Percentiles rank a stretch among this genome's conserved stretches.
These are phyloP conservation scores for Drosophila niveifrons DNA, from an alignment of 2,888 invertebrate species.

Conservation along the genomic window DNA sequence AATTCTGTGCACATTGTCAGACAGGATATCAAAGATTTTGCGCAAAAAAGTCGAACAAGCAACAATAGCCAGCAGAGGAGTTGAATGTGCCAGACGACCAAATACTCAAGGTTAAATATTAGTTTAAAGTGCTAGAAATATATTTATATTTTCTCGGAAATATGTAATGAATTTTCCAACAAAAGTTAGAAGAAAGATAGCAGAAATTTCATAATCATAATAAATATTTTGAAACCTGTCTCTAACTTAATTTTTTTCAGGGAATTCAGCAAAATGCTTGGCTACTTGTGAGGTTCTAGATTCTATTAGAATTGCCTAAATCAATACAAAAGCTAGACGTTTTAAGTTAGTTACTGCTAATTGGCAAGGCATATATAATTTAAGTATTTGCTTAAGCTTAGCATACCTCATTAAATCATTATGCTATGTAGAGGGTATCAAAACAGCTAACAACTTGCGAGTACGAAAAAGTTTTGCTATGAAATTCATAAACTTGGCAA, in stretches of 20 bases:
- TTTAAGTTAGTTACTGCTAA: neutral
- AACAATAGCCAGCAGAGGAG: conserved; percentile 5
- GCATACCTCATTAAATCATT: conserved; percentile 1
- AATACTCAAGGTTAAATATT: neutral
- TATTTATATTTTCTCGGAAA: no score
- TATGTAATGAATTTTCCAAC: no score
- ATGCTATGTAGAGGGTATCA: conserved; percentile 30
- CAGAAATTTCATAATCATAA: neutral
- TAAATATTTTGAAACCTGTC: neutral
- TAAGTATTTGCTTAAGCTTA: neutral
- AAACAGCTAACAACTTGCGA: conserved; percentile 69
- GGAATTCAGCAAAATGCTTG: neutral
- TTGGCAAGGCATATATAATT: conserved; percentile 10
- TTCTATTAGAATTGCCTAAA: neutral
- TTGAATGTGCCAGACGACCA: neutral
- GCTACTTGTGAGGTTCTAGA: neutral
- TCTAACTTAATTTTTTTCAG: neutral
- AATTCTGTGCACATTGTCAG: conserved; percentile 37
- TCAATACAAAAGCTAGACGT: neutral
- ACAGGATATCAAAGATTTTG: conserved; percentile 58
- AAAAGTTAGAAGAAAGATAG: neutral
- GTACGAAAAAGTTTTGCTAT: conserved; percentile 74
- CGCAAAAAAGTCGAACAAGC: conserved; percentile 30
- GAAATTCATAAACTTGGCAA: conserved; percentile 80
- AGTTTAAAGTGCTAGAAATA: neutral